Evolutionary conservation across 2,113 vertebrate species (phyloP).

Genomic region (Sclerurus mexicanus): DNA sequence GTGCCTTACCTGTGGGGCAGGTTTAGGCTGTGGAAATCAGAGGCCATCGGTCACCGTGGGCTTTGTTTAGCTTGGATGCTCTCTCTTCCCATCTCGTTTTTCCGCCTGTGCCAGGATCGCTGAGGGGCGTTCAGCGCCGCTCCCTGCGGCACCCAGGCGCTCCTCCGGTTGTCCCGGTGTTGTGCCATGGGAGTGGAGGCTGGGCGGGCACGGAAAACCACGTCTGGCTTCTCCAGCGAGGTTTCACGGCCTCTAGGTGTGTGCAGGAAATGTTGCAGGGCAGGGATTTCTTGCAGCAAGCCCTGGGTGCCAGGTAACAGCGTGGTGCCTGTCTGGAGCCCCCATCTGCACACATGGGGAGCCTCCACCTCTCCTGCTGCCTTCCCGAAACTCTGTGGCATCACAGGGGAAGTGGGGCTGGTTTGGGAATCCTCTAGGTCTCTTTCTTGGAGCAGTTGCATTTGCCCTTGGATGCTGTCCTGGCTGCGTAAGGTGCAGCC

Average conservation of each 20-base stretch:
- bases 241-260: neutral
- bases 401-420: rapidly evolving
- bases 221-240: neutral
- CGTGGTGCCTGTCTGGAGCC: neutral
- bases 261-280: slow-evolving; percentile 33
- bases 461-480: neutral
- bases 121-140: neutral
- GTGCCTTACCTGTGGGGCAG: neutral
- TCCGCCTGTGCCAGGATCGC: neutral
- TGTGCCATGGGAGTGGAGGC: neutral
- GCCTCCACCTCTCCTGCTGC: neutral
- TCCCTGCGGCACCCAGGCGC: neutral
- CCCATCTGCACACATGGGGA: neutral
- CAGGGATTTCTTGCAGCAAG: slow-evolving; percentile 48
- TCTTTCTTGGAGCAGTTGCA: neutral
- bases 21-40: slow-evolving; percentile 22
- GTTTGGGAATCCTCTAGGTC: neutral
- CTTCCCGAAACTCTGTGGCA: neutral
- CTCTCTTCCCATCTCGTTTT: neutral
- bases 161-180: neutral
- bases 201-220: neutral
- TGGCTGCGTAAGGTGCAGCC: neutral
- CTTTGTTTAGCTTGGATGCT: neutral
- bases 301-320: neutral
- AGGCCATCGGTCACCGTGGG: neutral